These are phyloP conservation scores for Australoheros scitulus DNA, from an alignment of 2,113 vertebrate species.

Conservation along the genomic window DNA sequence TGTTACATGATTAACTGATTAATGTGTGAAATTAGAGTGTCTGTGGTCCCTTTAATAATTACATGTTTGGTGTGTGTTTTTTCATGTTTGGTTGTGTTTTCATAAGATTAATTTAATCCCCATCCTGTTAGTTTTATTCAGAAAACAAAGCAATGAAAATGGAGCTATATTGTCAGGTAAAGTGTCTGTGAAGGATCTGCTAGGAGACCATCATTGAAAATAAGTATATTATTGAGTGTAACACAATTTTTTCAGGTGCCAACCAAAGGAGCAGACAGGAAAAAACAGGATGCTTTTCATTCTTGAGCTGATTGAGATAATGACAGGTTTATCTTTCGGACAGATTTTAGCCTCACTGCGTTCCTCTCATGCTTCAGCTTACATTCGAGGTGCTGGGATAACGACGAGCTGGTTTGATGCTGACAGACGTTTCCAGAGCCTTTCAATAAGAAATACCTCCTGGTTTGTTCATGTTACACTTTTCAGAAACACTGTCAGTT, in stretches of 20 bases:
- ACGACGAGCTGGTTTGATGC: background rate
- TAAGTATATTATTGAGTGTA: background rate
- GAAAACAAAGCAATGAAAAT: background rate
- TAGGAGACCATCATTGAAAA: background rate
- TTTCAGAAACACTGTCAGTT: background rate
- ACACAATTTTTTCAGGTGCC: background rate
- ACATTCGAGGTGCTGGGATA: background rate
- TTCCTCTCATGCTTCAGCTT: background rate
- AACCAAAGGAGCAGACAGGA: background rate
- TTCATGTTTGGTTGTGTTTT: background rate
- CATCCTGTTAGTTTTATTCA: background rate
- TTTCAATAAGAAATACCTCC: background rate
- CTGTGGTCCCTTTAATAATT: background rate
- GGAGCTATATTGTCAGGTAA: background rate
- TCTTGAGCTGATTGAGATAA: background rate
- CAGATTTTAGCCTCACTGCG: background rate
- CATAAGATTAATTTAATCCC: background rate
- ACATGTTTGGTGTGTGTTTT: background rate
- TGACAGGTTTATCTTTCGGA: background rate
- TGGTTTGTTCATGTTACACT: background rate
- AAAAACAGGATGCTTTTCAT: background rate
- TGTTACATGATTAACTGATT: background rate
- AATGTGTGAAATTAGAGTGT: background rate
- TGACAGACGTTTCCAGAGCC: background rate
- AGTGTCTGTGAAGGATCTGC: background rate